Evolutionary conservation across 2,797 vertebrate species (phyloP).

Genomic region (Rhinoraja longicauda): DNA sequence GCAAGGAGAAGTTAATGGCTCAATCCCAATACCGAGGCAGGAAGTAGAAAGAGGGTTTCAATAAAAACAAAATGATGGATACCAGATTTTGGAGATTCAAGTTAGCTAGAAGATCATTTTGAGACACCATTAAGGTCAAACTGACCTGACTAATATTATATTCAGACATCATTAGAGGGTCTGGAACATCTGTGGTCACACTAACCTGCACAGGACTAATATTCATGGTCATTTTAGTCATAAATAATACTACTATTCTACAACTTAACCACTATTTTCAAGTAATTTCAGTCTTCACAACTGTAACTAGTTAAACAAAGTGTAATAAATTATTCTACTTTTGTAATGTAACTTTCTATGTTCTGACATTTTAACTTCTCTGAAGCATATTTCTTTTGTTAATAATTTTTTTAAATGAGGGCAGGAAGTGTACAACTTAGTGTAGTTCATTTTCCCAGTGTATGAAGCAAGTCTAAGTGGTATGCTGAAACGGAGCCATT

Average conservation of each 20-base stretch:
- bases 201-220: conserved; percentile 29
- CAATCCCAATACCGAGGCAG: background rate
- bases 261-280: background rate
- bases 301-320: conserved; percentile 1
- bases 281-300: background rate
- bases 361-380: background rate
- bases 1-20: background rate
- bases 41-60: background rate
- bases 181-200: conserved; percentile 31
- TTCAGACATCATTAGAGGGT: conserved; percentile 36
- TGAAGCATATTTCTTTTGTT: background rate
- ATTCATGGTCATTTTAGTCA: background rate
- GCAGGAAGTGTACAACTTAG: background rate
- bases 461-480: background rate
- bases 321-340: background rate
- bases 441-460: background rate
- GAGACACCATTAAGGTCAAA: conserved; percentile 28
- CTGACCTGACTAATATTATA: conserved; percentile 23
- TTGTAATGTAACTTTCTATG: background rate
- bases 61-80: conserved; percentile 2
- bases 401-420: background rate
- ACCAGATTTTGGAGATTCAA: conserved; percentile 11
- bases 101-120: background rate
- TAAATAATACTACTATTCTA: conserved; percentile 19
- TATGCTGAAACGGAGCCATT: background rate